Percentiles rank a stretch among this genome's conserved stretches.
phyloP scores from a whole-genome alignment of 2,113 vertebrate species.

The Elanoides forficatus region DNA sequence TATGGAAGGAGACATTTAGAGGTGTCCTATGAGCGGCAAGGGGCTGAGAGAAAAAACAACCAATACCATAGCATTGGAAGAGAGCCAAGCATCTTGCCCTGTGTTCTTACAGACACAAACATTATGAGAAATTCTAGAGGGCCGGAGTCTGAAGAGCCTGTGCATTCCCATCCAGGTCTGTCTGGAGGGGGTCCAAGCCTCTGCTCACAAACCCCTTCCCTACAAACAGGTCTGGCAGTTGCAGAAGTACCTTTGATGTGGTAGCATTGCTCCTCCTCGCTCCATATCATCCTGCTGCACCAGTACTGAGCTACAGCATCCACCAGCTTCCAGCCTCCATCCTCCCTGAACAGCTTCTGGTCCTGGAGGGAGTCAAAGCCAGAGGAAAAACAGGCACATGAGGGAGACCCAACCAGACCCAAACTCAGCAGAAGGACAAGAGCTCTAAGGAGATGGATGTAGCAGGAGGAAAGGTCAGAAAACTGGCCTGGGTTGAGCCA shows the following conservation, averaged over 20 bases:
- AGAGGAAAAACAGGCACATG: background rate
- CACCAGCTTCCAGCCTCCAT: constrained; percentile 83
- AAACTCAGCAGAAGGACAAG: background rate
- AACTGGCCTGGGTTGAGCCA: background rate
- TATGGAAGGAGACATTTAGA: background rate
- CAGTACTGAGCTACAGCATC: constrained; percentile 88
- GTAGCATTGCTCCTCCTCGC: constrained; percentile 77
- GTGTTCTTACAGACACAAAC: fast-evolving
- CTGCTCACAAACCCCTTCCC: background rate
- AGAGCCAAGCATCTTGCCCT: background rate
- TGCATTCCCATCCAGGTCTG: fast-evolving
- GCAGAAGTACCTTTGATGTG: constrained; percentile 80
- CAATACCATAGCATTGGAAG: fast-evolving
- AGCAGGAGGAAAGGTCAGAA: background rate
- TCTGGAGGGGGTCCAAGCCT: fast-evolving
- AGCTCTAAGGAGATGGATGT: background rate
- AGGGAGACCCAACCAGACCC: background rate
- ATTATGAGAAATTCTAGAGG: background rate
- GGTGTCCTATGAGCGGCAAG: background rate
- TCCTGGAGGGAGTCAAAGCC: constrained; percentile 73
- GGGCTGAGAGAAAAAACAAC: background rate
- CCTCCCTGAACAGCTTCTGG: constrained; percentile 81
- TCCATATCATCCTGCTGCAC: constrained; percentile 90
- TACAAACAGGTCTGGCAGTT: fast-evolving
- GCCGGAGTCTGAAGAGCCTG: background rate